These are phyloP conservation scores for Hirtodrosophila alboralis DNA, from an alignment of 2,888 invertebrate genomes.

Conservation along the genomic window DNA sequence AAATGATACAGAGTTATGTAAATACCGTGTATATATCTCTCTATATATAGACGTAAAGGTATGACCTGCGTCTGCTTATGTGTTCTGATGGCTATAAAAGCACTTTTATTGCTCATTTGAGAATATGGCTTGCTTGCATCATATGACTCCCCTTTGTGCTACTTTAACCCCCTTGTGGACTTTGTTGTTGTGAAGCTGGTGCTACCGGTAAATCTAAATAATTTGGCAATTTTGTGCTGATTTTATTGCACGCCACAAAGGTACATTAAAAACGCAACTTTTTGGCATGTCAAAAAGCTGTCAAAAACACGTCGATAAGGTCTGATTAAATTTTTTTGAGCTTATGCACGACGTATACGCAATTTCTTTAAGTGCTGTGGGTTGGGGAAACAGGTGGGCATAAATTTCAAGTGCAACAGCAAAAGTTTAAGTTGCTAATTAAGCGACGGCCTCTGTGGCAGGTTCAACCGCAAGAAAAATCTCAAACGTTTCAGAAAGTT, in stretches of 20 bases:
- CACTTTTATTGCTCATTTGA: constrained; percentile 79
- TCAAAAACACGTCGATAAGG: constrained; percentile 49
- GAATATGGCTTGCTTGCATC: constrained; percentile 63
- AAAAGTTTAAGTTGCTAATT: constrained; percentile 46
- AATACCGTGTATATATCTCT: constrained; percentile 34
- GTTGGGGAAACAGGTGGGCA: neutral
- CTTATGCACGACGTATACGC: constrained; percentile 26
- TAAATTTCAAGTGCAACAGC: constrained; percentile 17
- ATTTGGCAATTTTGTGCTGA: constrained; percentile 79
- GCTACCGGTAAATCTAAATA: constrained; percentile 77
- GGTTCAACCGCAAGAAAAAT: constrained; percentile 28
- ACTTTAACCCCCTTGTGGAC: constrained; percentile 9
- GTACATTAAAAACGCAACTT: constrained; percentile 61
- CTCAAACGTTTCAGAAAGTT: constrained; percentile 34
- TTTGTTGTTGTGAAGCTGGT: constrained; percentile 19
- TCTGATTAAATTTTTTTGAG: constrained; percentile 50
- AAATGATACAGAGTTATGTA: constrained; percentile 50
- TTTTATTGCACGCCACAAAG: constrained; percentile 73
- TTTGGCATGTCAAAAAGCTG: constrained; percentile 9
- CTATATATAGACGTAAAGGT: constrained; percentile 22
- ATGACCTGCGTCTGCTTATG: constrained; percentile 22
- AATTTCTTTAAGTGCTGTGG: constrained; percentile 16
- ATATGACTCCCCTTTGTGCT: constrained; percentile 3
- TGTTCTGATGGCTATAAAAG: constrained; percentile 70
- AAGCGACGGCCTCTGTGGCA: constrained; percentile 23